Conservation (phyloP, 1,140 invertebrate species). For the Drosophila kepulauana region DNA sequence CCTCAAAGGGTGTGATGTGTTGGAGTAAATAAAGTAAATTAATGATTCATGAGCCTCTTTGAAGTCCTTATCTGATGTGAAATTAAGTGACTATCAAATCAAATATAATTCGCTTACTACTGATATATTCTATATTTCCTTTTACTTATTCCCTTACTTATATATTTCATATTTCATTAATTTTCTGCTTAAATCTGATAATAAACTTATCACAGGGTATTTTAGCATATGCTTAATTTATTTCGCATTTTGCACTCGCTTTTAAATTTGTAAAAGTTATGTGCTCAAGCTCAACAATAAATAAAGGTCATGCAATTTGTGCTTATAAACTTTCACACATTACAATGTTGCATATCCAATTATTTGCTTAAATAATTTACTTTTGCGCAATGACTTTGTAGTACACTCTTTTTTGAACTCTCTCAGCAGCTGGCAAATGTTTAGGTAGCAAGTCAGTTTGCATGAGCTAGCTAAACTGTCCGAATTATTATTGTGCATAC, state of each 20-base stretch:
- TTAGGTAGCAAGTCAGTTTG: constrained; percentile 44
- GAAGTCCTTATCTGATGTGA: too few species aligned
- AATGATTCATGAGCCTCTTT: too few species aligned
- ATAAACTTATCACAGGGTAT: neutral
- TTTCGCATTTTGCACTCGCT: neutral
- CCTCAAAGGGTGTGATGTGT: neutral
- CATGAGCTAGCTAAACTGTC: constrained; percentile 60
- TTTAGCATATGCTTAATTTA: neutral
- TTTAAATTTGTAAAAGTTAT: constrained; percentile 6
- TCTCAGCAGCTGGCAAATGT: constrained; percentile 1
- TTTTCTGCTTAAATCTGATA: neutral
- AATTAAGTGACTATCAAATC: too few species aligned
- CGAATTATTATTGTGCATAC: constrained; percentile 62
- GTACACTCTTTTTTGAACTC: neutral
- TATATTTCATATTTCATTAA: neutral
- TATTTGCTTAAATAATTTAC: constrained; percentile 31
- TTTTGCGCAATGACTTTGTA: constrained; percentile 2
- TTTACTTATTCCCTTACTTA: too few species aligned
- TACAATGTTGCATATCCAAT: constrained; percentile 36
- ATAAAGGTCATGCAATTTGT: constrained; percentile 21
- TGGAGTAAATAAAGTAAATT: too few species aligned
- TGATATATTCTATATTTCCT: too few species aligned
- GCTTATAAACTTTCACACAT: constrained; percentile 16
- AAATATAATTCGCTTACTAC: too few species aligned
- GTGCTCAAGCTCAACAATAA: constrained; percentile 10